Percentiles rank a stretch among this genome's conserved stretches.
Evolutionary conservation across 1,140 invertebrate species (phyloP).

Genomic region (Drosophila dunni): DNA sequence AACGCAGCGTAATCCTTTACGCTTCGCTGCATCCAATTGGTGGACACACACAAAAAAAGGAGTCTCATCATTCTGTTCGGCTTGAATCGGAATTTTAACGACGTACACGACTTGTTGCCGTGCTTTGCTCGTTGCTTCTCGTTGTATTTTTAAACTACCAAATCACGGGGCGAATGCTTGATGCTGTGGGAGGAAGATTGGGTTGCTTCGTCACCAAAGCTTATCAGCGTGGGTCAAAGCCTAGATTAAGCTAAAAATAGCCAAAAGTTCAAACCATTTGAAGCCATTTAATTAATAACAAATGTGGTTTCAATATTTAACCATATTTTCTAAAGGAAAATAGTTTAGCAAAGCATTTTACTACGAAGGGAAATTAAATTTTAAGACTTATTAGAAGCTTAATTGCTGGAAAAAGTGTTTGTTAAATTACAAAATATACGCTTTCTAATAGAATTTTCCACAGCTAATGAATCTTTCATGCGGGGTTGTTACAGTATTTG

Average conservation of each 20-base stretch:
- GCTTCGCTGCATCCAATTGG: conserved; percentile 52
- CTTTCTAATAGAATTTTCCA: neutral
- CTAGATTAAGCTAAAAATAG: conserved; percentile 1
- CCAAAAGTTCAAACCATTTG: too few relatives aligned
- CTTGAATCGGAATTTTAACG: neutral
- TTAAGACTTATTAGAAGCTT: neutral
- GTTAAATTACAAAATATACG: neutral
- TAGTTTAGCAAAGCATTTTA: too few relatives aligned
- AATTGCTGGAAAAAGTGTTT: neutral
- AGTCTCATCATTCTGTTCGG: neutral
- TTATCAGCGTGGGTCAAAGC: neutral
- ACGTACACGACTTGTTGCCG: conserved; percentile 63
- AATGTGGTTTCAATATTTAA: too few relatives aligned
- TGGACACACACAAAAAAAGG: conserved; percentile 10
- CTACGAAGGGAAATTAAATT: neutral
- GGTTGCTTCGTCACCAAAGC: neutral
- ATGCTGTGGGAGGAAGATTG: conserved; percentile 29
- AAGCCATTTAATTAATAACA: too few relatives aligned
- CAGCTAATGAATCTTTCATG: conserved; percentile 18
- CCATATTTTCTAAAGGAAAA: neutral
- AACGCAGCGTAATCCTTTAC: conserved; percentile 50
- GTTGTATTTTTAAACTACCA: conserved; percentile 43
- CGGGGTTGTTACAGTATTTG: too few relatives aligned
- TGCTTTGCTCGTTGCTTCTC: conserved; percentile 6
- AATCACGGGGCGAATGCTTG: conserved; percentile 63